A percentile compares a stretch with the other conserved stretches of the same genome.
phyloP scores from a whole-genome alignment of 2,888 invertebrate species.

The Callinectes sapidus region DNA sequence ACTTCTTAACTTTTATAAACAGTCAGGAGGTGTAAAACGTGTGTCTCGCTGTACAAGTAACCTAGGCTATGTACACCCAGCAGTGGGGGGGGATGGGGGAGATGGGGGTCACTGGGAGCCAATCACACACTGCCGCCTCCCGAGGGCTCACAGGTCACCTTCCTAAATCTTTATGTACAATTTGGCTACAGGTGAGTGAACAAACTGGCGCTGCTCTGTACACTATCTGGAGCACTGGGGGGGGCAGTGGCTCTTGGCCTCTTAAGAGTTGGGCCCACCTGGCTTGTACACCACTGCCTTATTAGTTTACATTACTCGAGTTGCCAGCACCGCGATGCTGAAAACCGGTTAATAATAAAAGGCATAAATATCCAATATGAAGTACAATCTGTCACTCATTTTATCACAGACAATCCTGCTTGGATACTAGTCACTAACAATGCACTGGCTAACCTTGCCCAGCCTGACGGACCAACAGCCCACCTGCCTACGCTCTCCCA shows the following conservation, averaged over 20 bases:
- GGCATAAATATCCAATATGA: constrained; percentile 72
- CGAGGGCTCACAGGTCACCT: constrained; percentile 53
- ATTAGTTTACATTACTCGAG: constrained; percentile 69
- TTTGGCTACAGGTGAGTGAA: constrained; percentile 66
- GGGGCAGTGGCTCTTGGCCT: constrained; percentile 53
- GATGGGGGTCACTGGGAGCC: constrained; percentile 42
- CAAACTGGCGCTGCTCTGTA: constrained; percentile 46
- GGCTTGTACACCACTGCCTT: constrained; percentile 65
- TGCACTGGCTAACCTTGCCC: constrained; percentile 67
- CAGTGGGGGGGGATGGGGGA: constrained; percentile 55
- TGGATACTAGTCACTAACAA: constrained; percentile 72
- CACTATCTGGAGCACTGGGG: constrained; percentile 50
- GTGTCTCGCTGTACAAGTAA: constrained; percentile 70
- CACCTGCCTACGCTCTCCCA: constrained; percentile 48
- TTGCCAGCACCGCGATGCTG: constrained; percentile 66
- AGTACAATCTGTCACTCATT: constrained; percentile 71
- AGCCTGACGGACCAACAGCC: constrained; percentile 58
- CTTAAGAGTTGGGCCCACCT: constrained; percentile 51
- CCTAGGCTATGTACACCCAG: constrained; percentile 67
- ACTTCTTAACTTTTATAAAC: constrained; percentile 69
- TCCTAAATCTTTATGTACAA: constrained; percentile 66
- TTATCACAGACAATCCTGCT: constrained; percentile 73
- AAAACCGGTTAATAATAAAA: constrained; percentile 69
- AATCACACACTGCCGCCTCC: constrained; percentile 46
- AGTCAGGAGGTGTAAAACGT: constrained; percentile 71